A percentile compares a stretch with the other conserved stretches of the same genome.
Evolutionary conservation across 2,113 vertebrate genomes (phyloP).

Genomic region (Verasper variegatus): DNA sequence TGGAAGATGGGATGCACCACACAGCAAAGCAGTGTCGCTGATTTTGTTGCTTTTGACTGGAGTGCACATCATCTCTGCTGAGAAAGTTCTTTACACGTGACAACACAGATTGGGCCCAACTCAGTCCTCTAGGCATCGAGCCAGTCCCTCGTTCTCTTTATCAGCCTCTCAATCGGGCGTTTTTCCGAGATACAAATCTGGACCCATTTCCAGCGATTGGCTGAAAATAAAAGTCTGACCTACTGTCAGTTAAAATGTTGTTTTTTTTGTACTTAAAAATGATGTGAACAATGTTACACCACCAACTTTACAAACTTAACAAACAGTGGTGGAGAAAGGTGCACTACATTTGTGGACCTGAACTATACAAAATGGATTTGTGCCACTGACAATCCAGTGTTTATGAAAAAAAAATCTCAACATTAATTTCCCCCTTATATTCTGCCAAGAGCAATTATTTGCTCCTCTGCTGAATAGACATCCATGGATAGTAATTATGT

Average conservation of each 20-base stretch:
- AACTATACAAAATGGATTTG: neutral
- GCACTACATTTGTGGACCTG: neutral
- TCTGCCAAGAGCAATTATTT: slow-evolving; percentile 32
- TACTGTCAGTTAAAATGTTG: neutral
- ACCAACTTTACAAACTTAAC: slow-evolving; percentile 9
- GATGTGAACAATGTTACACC: neutral
- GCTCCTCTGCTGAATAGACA: slow-evolving; percentile 39
- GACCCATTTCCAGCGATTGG: slow-evolving; percentile 12
- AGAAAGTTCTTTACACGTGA: slow-evolving; percentile 36
- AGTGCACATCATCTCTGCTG: slow-evolving; percentile 18
- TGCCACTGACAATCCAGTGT: neutral
- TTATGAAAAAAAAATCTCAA: slow-evolving; percentile 25
- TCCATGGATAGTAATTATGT: slow-evolving; percentile 54
- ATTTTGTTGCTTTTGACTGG: slow-evolving; percentile 20
- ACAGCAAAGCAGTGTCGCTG: slow-evolving; percentile 14
- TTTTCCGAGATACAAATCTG: slow-evolving; percentile 20
- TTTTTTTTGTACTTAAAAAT: neutral
- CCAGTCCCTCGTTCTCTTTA: neutral
- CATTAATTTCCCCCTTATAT: slow-evolving; percentile 17
- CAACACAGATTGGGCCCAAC: slow-evolving; percentile 32
- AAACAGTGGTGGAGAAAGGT: neutral
- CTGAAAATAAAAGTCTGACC: neutral
- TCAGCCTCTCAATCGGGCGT: slow-evolving; percentile 14
- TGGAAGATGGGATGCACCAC: slow-evolving; percentile 25
- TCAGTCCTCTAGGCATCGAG: slow-evolving; percentile 11